Evolutionary conservation across 2,797 vertebrate genomes (phyloP).

Genomic region (Pipistrellus pygmaeus): DNA sequence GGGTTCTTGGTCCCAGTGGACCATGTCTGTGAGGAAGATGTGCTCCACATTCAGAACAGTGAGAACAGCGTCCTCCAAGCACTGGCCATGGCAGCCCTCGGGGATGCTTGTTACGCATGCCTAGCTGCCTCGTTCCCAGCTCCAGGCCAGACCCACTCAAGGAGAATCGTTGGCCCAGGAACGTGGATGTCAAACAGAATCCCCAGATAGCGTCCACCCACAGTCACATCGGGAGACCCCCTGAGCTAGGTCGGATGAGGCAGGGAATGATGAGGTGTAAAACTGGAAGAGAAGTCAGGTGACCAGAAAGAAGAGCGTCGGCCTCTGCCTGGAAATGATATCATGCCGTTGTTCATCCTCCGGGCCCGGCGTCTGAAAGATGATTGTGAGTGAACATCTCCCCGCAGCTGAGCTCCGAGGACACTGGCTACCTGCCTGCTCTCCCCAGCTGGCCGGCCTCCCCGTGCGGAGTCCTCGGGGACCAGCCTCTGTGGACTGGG

Average conservation of each 20-base stretch:
- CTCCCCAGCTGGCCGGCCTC: constrained; percentile 27
- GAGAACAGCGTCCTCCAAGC: background rate
- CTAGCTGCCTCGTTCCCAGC: background rate
- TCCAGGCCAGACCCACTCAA: background rate
- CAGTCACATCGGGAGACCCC: background rate
- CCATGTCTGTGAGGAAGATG: background rate
- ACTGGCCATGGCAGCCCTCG: background rate
- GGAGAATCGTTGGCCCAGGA: background rate
- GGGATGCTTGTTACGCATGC: too few species aligned
- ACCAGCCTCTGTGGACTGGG: background rate
- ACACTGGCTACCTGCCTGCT: background rate
- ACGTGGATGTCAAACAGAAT: background rate
- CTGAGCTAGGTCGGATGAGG: background rate
- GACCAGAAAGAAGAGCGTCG: background rate
- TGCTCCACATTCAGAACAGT: background rate
- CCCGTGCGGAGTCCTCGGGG: background rate
- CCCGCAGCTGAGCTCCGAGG: background rate
- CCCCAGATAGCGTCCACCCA: background rate
- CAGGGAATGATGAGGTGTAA: background rate
- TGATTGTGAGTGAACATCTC: background rate
- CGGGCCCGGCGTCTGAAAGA: background rate
- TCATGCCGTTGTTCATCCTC: background rate
- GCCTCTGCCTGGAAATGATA: constrained; percentile 51
- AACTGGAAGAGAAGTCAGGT: background rate
- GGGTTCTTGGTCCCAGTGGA: background rate